phyloP scores from a whole-genome alignment of 23 tunicate species.

The Styela plicata region DNA sequence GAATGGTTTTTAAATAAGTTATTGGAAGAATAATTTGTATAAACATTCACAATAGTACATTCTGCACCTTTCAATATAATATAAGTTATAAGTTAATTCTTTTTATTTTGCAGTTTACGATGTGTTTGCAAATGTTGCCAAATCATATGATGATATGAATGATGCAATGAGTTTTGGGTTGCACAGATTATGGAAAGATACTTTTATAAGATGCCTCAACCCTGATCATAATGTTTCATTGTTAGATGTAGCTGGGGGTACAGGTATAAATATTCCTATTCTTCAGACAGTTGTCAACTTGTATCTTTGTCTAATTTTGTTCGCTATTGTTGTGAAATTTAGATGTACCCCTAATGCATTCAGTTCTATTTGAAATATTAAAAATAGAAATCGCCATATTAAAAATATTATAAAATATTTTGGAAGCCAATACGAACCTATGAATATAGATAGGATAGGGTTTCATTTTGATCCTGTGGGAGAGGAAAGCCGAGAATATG shows the following conservation, averaged over 20 bases:
- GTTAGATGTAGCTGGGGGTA: constrained; percentile 98
- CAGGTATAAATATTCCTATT: constrained; percentile 36
- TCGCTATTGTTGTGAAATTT: background rate
- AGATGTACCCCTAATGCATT: background rate
- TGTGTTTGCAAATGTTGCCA: constrained; percentile 89
- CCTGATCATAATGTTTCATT: constrained; percentile 52
- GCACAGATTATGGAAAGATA: constrained; percentile 95
- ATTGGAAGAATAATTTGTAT: no score
- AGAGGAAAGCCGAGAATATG: no score
- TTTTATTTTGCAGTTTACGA: constrained; percentile 51
- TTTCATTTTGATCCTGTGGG: no score
- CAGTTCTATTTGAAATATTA: no score
- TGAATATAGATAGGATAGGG: no score
- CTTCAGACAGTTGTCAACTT: background rate
- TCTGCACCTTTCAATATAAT: no score
- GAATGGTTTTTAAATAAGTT: no score
- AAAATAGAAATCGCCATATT: background rate
- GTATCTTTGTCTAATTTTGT: background rate
- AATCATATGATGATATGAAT: constrained; percentile 92
- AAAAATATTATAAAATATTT: no score
- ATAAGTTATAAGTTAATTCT: no score
- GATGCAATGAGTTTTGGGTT: constrained; percentile 96
- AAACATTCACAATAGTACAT: no score
- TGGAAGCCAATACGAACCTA: no score
- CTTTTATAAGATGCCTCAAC: constrained; percentile 46